Evolutionary conservation across 2,113 vertebrate genomes (phyloP).

Genomic region (Coturnix japonica): DNA sequence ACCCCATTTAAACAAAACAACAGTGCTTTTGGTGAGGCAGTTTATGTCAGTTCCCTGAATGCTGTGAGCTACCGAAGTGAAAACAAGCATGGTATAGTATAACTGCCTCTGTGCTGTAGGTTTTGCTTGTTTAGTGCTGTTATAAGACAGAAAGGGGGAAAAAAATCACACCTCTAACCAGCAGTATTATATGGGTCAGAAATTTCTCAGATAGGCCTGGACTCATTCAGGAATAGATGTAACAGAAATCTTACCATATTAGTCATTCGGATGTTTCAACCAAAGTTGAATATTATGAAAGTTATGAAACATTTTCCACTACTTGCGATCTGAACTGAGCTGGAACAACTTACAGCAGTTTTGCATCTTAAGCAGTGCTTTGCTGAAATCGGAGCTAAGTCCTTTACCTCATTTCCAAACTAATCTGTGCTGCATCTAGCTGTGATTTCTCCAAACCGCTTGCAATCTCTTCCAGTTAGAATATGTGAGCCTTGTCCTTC

Average conservation of each 20-base stretch:
- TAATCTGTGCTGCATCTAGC: not conserved
- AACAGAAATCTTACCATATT: constrained; percentile 44
- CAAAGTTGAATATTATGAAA: constrained; percentile 2
- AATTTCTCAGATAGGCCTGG: not conserved
- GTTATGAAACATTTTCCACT: constrained; percentile 12
- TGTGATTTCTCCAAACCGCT: not conserved
- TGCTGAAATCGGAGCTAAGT: constrained; percentile 42
- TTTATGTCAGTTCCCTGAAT: not conserved
- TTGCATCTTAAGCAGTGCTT: not conserved
- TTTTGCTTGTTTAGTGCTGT: not conserved
- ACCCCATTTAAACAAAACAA: not conserved
- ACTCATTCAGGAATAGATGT: constrained; percentile 36
- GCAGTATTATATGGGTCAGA: not conserved
- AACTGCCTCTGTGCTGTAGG: not conserved
- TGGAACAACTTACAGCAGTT: constrained; percentile 21
- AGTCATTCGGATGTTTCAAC: constrained; percentile 31
- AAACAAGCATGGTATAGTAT: not conserved
- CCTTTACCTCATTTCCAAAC: not conserved
- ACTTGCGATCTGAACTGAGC: not conserved
- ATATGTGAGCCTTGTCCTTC: not conserved
- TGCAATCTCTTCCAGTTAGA: not conserved
- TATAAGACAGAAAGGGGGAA: not conserved
- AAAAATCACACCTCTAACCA: constrained; percentile 4
- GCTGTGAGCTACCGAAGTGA: not conserved
- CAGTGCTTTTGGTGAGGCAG: not conserved